Percentiles rank a stretch among this genome's conserved stretches.
phyloP scores from a whole-genome alignment of 2,888 invertebrate genomes.

The Cenopis cana region DNA sequence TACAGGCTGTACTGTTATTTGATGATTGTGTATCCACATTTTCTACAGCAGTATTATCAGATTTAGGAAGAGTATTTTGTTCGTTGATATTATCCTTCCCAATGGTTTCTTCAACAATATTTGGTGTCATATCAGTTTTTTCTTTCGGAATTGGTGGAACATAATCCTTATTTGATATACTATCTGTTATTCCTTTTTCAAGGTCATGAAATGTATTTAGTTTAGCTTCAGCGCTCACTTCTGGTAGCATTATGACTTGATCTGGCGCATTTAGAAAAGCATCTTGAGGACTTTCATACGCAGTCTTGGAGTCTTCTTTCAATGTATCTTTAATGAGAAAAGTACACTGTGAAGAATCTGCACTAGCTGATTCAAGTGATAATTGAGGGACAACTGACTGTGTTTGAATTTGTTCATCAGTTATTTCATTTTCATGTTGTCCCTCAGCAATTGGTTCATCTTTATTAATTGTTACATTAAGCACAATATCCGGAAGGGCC shows the following conservation, averaged over 20 bases:
- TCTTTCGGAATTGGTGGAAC: background rate
- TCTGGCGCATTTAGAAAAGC: background rate
- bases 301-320: slow-evolving; percentile 26
- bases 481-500: slow-evolving; percentile 17
- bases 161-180: background rate
- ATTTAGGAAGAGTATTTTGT: slow-evolving; percentile 50
- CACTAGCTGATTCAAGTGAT: slow-evolving; percentile 37
- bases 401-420: background rate
- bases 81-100: slow-evolving; percentile 17
- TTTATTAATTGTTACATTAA: slow-evolving; percentile 1
- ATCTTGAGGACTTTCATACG: background rate
- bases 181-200: slow-evolving; percentile 1
- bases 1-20: slow-evolving; percentile 65
- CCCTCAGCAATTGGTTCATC: background rate
- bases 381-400: slow-evolving; percentile 14
- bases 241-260: background rate
- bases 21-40: slow-evolving; percentile 50
- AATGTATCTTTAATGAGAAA: slow-evolving; percentile 32
- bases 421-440: background rate
- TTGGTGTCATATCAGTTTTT: background rate
- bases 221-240: background rate
- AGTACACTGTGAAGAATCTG: slow-evolving; percentile 42
- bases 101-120: slow-evolving; percentile 4
- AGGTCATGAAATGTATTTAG: slow-evolving; percentile 11
- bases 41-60: too few relatives aligned